Percentiles rank a stretch among this genome's conserved stretches.
phyloP scores from a whole-genome alignment of 1,140 invertebrate species.

The Heliothis subflexa region DNA sequence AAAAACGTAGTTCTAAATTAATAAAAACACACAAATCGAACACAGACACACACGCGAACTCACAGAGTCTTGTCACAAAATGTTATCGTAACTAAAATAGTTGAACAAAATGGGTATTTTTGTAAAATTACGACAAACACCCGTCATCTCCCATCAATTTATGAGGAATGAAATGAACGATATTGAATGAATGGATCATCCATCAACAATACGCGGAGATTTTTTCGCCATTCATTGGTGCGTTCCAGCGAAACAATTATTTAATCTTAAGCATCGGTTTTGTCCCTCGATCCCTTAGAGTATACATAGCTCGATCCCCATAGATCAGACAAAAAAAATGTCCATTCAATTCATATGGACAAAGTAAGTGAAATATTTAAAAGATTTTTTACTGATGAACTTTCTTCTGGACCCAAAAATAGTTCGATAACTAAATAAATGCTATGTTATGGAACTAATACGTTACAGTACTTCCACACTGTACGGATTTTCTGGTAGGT shows the following conservation, averaged over 20 bases:
- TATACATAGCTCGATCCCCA: no score
- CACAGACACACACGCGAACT: slow-evolving; percentile 43
- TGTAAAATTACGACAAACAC: slow-evolving; percentile 40
- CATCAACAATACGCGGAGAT: slow-evolving; percentile 34
- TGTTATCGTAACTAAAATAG: slow-evolving; percentile 45
- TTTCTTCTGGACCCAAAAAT: no score
- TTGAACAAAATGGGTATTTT: slow-evolving; percentile 45
- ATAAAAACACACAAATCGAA: slow-evolving; percentile 40
- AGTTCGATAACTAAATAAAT: no score
- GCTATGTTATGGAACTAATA: no score
- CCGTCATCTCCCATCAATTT: slow-evolving; percentile 53
- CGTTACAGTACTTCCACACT: no score
- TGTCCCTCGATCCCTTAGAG: no score
- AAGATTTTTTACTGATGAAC: no score
- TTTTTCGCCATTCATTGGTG: slow-evolving; percentile 43
- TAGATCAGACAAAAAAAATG: no score
- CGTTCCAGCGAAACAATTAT: neutral
- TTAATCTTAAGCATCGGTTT: slow-evolving; percentile 14
- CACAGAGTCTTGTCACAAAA: slow-evolving; percentile 46
- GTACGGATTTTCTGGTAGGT: no score
- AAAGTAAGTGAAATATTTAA: no score
- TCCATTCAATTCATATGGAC: no score
- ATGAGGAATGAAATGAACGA: slow-evolving; percentile 58
- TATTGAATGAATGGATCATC: slow-evolving; percentile 44
- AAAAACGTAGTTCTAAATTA: slow-evolving; percentile 41